Evolutionary conservation across 2,888 invertebrate species (phyloP).

Genomic region (Eristalis arbustorum): DNA sequence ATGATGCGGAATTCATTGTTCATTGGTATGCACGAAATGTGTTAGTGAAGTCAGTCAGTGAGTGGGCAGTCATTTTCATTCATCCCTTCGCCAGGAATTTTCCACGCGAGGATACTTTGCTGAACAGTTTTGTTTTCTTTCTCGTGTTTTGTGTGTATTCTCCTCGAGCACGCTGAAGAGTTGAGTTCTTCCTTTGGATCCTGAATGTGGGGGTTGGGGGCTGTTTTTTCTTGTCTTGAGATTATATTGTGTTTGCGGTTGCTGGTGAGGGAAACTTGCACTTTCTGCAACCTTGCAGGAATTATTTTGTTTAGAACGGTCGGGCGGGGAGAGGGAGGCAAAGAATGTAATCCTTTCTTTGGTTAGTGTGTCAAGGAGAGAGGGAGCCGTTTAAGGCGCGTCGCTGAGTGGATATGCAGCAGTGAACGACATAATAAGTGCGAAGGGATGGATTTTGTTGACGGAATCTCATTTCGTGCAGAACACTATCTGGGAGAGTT

Average conservation of each 20-base stretch:
- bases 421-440: not conserved
- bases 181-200: not conserved
- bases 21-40: constrained; percentile 48
- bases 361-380: not conserved
- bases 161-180: not conserved
- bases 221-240: not conserved
- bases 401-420: not conserved
- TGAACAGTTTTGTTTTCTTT: constrained; percentile 7
- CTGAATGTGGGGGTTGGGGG: not conserved
- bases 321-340: not conserved
- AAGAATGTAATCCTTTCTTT: not conserved
- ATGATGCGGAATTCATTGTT: not conserved
- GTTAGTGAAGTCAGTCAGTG: constrained; percentile 13
- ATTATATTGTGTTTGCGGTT: not conserved
- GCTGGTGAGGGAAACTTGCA: not conserved
- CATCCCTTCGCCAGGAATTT: constrained; percentile 9
- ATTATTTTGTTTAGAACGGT: not conserved
- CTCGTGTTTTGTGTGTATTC: not conserved
- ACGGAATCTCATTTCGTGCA: not conserved
- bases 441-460: not conserved
- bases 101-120: constrained; percentile 27
- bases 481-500: not conserved
- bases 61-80: not conserved
- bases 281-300: constrained; percentile 6
- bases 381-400: not conserved